A percentile compares a stretch with the other conserved stretches of the same genome.
Evolutionary conservation across 64 coral and sea anemone genomes (phyloP).

Genomic region (Pocillopora verrucosa): DNA sequence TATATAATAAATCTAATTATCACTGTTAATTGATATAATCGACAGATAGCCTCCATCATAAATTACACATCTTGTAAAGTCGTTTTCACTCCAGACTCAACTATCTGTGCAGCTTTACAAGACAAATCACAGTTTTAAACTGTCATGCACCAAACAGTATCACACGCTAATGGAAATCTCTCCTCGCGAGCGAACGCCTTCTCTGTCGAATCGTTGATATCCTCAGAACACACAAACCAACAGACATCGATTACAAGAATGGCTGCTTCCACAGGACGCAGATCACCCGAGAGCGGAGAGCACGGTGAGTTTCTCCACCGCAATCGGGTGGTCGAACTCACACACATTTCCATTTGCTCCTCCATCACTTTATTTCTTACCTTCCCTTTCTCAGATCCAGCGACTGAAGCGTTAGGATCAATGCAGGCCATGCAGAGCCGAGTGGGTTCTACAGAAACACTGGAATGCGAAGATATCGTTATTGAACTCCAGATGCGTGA

Average conservation of each 20-base stretch:
- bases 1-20: slow-evolving; percentile 91
- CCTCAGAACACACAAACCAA: slow-evolving; percentile 51
- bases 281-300: not conserved
- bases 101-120: slow-evolving; percentile 5
- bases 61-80: slow-evolving; percentile 68
- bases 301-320: not conserved
- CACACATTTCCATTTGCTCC: not conserved
- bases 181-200: slow-evolving; percentile 95
- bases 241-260: slow-evolving; percentile 6
- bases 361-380: not conserved
- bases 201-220: slow-evolving; percentile 94
- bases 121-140: slow-evolving; percentile 3
- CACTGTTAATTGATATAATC: slow-evolving; percentile 97
- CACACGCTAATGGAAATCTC: slow-evolving; percentile 60
- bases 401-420: slow-evolving; percentile 77
- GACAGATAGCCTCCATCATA: slow-evolving; percentile 55
- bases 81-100: slow-evolving; percentile 40
- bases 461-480: slow-evolving; percentile 63
- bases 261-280: not conserved
- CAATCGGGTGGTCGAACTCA: slow-evolving; percentile 20
- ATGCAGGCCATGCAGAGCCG: slow-evolving; percentile 98
- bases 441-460: slow-evolving; percentile 48
- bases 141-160: slow-evolving; percentile 57
- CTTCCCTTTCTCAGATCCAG: slow-evolving; percentile 41
- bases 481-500: slow-evolving; percentile 95